A percentile compares a stretch with the other conserved stretches of the same genome.
Evolutionary conservation across 2,113 vertebrate species (phyloP).

Genomic region (Macrotus californicus): DNA sequence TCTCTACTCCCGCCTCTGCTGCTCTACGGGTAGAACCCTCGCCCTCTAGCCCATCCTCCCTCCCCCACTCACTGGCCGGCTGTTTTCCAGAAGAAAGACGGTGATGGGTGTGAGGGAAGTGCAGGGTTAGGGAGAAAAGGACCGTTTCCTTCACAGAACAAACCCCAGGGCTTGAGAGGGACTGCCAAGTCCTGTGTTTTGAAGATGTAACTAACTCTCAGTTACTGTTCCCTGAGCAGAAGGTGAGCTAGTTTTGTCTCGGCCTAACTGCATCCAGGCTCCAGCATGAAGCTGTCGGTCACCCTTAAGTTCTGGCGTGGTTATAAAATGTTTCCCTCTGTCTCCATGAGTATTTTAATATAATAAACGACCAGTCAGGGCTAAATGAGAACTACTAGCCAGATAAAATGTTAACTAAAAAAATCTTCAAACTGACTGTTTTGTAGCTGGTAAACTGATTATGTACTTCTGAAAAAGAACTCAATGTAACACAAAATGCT

Average conservation of each 20-base stretch:
- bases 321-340: not conserved
- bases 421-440: not conserved
- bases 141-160: not conserved
- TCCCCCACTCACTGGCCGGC: not conserved
- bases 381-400: not conserved
- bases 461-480: not conserved
- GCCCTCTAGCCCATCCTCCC: not conserved
- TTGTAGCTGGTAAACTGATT: not conserved
- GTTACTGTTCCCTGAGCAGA: not conserved
- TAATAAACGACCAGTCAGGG: not conserved
- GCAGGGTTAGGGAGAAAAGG: not conserved
- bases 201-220: not conserved
- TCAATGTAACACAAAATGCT: not conserved
- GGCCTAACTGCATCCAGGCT: not conserved
- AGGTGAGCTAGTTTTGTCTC: not conserved
- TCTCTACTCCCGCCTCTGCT: not conserved
- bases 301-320: not conserved
- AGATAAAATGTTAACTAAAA: slow-evolving; percentile 13
- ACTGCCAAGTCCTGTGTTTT: not conserved
- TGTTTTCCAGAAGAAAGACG: not conserved
- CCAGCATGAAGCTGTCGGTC: not conserved
- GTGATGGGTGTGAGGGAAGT: not conserved
- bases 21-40: not conserved
- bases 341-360: slow-evolving; percentile 7
- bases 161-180: not conserved